Conservation (phyloP, 2,888 invertebrate species). For the Mechanitis messenoides region DNA sequence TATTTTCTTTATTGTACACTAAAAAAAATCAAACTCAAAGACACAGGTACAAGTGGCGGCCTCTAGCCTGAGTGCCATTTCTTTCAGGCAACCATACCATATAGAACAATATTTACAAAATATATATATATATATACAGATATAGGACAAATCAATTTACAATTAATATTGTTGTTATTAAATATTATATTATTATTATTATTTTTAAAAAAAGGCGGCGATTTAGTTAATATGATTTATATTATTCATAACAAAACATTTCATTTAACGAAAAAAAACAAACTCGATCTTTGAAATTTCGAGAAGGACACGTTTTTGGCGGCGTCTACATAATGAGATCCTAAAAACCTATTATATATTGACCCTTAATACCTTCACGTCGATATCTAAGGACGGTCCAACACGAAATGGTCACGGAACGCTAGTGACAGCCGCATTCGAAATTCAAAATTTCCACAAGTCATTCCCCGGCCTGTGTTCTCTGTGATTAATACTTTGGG, state of each 20-base stretch:
- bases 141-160: too few species aligned
- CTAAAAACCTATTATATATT: conserved; percentile 33
- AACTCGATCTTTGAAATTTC: conserved; percentile 41
- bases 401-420: conserved; percentile 35
- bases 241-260: background rate
- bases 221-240: background rate
- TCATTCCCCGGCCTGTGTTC: conserved; percentile 60
- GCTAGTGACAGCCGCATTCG: conserved; percentile 55
- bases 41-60: too few species aligned
- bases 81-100: too few species aligned
- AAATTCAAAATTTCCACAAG: conserved; percentile 64
- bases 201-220: too few species aligned
- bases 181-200: too few species aligned
- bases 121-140: too few species aligned
- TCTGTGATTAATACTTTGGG: conserved; percentile 62
- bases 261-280: conserved; percentile 26
- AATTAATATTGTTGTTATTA: too few species aligned
- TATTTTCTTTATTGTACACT: too few species aligned
- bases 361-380: conserved; percentile 25
- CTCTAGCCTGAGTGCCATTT: too few species aligned
- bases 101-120: too few species aligned
- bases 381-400: conserved; percentile 29
- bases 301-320: conserved; percentile 57
- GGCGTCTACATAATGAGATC: conserved; percentile 48
- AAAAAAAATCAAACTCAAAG: too few species aligned